Evolutionary conservation across 2,888 invertebrate genomes (phyloP).

Genomic region (Escarpia spicata): DNA sequence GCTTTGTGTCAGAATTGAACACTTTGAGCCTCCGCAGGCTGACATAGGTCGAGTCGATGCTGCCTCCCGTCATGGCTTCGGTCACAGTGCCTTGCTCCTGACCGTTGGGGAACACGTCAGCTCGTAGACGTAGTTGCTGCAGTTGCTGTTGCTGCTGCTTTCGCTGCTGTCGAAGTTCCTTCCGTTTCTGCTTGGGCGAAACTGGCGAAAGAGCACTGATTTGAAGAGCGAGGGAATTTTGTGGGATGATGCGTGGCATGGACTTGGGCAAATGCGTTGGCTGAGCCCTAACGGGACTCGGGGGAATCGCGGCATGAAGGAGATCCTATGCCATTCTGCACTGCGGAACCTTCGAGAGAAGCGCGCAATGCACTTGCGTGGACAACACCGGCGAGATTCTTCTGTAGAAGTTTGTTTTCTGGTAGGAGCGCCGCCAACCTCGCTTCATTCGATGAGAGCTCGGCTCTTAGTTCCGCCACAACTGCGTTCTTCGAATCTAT

Average conservation of each 20-base stretch:
- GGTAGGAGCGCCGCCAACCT: not conserved
- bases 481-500: not conserved
- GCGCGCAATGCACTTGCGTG: not conserved
- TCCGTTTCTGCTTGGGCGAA: not conserved
- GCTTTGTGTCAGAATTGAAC: not conserved
- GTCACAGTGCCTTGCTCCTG: not conserved
- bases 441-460: not conserved
- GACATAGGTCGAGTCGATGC: not conserved
- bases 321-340: not conserved
- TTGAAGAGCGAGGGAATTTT: not conserved
- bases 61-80: not conserved
- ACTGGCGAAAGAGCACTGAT: not conserved
- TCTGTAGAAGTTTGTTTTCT: not conserved
- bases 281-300: not conserved
- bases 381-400: not conserved
- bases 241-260: not conserved
- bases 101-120: not conserved
- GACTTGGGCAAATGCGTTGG: not conserved
- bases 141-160: not conserved
- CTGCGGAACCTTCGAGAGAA: not conserved
- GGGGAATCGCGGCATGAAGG: not conserved
- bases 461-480: not conserved
- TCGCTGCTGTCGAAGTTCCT: not conserved
- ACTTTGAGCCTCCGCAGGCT: not conserved
- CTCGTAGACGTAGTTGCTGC: not conserved